phyloP scores from a whole-genome alignment of 2,888 invertebrate genomes.

The Heliconius erato region DNA sequence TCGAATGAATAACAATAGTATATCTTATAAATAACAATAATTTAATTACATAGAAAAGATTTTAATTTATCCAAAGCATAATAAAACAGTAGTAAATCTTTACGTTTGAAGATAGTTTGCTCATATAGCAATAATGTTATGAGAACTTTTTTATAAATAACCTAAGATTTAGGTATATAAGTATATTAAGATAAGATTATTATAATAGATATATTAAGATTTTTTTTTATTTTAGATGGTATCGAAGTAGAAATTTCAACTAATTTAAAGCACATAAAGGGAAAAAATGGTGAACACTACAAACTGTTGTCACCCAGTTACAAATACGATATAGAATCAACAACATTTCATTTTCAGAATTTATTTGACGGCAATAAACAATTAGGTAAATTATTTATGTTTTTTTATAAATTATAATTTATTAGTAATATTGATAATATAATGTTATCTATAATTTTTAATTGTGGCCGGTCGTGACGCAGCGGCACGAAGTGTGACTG shows the following conservation, averaged over 20 bases:
- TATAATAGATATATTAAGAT: background rate
- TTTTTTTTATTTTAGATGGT: slow-evolving; percentile 61
- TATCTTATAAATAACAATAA: background rate
- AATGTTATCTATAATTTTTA: background rate
- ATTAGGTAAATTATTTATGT: slow-evolving; percentile 65
- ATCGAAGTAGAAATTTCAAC: slow-evolving; percentile 70
- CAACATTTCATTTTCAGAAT: slow-evolving; percentile 76
- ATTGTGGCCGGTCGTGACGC: too few relatives aligned
- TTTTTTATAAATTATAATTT: background rate
- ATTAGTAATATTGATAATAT: background rate
- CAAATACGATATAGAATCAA: slow-evolving; percentile 76
- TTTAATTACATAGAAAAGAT: background rate
- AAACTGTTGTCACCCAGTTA: slow-evolving; percentile 71
- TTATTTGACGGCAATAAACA: slow-evolving; percentile 82
- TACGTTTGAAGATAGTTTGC: too few relatives aligned
- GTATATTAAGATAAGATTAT: background rate
- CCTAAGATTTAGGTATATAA: too few relatives aligned
- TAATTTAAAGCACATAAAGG: slow-evolving; percentile 66
- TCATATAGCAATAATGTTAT: background rate
- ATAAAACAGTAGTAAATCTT: too few relatives aligned
- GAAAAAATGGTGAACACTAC: slow-evolving; percentile 66
- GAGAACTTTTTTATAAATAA: too few relatives aligned
- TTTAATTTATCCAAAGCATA: too few relatives aligned
- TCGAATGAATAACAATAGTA: background rate
- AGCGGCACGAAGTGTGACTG: too few relatives aligned